Evolutionary conservation across 2,888 invertebrate species (phyloP), one percentile per base, ranked within the genome.

Genomic region (Pseudeuparius sepicola): DNA sequence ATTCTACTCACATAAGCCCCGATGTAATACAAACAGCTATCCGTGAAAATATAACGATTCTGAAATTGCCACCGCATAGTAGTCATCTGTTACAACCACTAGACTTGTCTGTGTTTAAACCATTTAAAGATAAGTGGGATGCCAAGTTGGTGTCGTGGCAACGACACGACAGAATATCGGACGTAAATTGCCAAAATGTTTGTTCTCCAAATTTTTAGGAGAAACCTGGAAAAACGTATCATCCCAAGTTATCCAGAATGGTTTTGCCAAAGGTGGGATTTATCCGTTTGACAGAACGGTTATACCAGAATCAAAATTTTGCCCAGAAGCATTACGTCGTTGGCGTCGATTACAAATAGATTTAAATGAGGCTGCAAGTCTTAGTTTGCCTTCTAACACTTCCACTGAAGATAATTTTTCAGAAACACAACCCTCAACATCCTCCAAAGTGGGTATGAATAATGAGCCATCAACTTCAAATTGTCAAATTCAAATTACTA

Each of bases 31-130:
- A 14, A 12, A n/a, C n/a, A n/a, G 15, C 14, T 24, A 13, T 20
- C 13, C 17, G 12, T 14, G 34, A 32, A 24, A 13, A 32, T 11
- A 42, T 41, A 4, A 16, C 17, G 5, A 31, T 31, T 18, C 17
- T 31, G 3, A 31, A 31, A 24, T 16, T 46, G 7, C 44, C 45
- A 10, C 29, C 48, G 9, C 48, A 48, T 23, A 34, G 46, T 5
- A 44, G 41, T 25, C 47, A 49, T 33, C 24, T 46, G 7, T 32
- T 48, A 24, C 50, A 49, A 34, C 50, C 51, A 12, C 24, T 52
- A 20, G 51, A 52, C 36, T 33, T 50, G 9, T 16, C 43, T 7
- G 53, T 51, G 12, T 49, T 51, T 25, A 50, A 48, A 37, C 37
- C 45, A 10, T 10, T 37, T 2, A 39, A 44, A 38, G 30, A 24